Conservation (phyloP, 2,888 invertebrate species). For the Chrysopilus asiliformis region DNA sequence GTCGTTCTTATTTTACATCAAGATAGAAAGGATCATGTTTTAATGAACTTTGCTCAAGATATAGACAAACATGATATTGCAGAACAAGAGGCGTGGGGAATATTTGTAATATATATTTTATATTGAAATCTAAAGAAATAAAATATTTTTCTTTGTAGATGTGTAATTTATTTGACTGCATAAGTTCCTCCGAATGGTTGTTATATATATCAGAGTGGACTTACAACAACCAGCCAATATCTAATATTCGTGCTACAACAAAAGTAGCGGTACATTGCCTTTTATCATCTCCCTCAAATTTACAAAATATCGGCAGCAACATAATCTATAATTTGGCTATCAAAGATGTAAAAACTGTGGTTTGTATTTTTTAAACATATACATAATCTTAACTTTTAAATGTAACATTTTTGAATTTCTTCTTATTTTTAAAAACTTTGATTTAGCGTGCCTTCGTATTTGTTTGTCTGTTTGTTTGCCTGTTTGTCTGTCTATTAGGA, state of each 20-base stretch:
- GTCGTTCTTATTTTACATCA: conserved; percentile 80
- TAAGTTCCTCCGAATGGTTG: conserved; percentile 83
- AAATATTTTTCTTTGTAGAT: conserved; percentile 41
- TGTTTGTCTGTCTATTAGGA: too few relatives aligned
- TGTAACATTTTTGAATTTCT: too few relatives aligned
- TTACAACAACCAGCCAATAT: conserved; percentile 57
- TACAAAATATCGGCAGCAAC: conserved; percentile 73
- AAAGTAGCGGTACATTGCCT: conserved; percentile 81
- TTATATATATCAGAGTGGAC: conserved; percentile 90
- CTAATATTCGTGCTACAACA: conserved; percentile 81
- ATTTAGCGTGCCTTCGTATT: too few relatives aligned
- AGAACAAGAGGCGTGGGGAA: conserved; percentile 67
- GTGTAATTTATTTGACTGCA: conserved; percentile 80
- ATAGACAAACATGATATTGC: conserved; percentile 59
- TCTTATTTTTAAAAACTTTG: too few relatives aligned
- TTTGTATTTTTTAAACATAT: too few relatives aligned
- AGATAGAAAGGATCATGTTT: conserved; percentile 73
- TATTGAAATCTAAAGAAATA: background rate
- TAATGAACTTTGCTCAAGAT: conserved; percentile 75
- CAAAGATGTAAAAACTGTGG: conserved; percentile 96
- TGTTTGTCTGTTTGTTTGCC: too few relatives aligned
- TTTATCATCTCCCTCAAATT: conserved; percentile 52
- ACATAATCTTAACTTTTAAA: too few relatives aligned
- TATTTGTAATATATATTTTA: conserved; percentile 50
- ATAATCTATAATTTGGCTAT: conserved; percentile 82